phyloP scores from a whole-genome alignment of 2,888 invertebrate species.

The Microchrysa polita region DNA sequence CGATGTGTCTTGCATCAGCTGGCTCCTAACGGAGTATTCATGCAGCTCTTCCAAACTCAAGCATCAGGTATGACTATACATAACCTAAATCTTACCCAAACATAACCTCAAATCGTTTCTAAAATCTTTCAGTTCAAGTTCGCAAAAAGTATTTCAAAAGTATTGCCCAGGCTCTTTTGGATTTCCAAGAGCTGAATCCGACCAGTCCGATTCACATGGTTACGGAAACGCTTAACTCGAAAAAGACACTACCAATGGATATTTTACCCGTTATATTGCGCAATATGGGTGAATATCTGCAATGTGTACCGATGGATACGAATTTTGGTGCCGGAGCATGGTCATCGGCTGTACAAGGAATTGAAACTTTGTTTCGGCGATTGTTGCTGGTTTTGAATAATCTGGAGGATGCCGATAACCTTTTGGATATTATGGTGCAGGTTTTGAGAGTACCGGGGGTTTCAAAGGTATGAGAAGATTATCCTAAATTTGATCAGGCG shows the following conservation, averaged over 20 bases:
- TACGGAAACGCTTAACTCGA: conserved; percentile 76
- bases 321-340: conserved; percentile 76
- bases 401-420: conserved; percentile 75
- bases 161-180: conserved; percentile 90
- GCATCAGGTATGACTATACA: conserved; percentile 73
- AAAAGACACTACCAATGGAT: conserved; percentile 77
- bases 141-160: conserved; percentile 91
- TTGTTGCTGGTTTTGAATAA: conserved; percentile 75
- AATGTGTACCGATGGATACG: conserved; percentile 87
- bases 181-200: conserved; percentile 95
- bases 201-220: conserved; percentile 92
- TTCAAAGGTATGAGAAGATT: conserved; percentile 55
- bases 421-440: conserved; percentile 80
- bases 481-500: conserved; percentile 10
- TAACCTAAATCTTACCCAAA: not conserved
- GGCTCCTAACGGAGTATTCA: conserved; percentile 95
- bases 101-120: too few relatives aligned
- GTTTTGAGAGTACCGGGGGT: conserved; percentile 85
- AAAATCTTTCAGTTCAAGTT: conserved; percentile 57
- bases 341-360: conserved; percentile 82
- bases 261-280: conserved; percentile 81
- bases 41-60: conserved; percentile 93
- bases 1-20: conserved; percentile 96
- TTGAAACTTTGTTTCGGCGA: conserved; percentile 87
- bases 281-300: conserved; percentile 94